phyloP scores from a whole-genome alignment of 2,888 invertebrate genomes.

The Pachydiplax longipennis region DNA sequence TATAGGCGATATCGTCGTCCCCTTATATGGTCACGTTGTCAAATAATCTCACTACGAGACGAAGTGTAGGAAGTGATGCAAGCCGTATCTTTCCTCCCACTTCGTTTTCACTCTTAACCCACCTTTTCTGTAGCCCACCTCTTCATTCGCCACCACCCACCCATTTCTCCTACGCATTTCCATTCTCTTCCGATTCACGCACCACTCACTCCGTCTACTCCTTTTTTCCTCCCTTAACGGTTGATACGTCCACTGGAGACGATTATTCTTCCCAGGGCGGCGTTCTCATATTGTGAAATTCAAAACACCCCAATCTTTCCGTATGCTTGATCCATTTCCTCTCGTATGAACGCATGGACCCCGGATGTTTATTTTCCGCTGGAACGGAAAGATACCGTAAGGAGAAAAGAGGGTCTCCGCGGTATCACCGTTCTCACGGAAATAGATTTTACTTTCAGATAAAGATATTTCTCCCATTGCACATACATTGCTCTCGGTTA shows the following conservation, averaged over 20 bases:
- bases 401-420: neutral
- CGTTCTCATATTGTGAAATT: neutral
- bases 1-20: too few relatives aligned
- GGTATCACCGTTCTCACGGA: neutral
- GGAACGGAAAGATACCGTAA: too few relatives aligned
- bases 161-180: neutral
- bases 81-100: neutral
- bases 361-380: too few relatives aligned
- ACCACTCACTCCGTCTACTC: neutral
- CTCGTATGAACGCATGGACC: too few relatives aligned
- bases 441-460: neutral
- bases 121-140: neutral
- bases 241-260: constrained; percentile 31
- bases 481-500: too few relatives aligned
- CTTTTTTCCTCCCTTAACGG: constrained; percentile 11
- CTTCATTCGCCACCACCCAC: neutral
- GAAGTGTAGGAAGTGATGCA: neutral
- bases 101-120: neutral
- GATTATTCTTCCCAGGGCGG: neutral
- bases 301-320: neutral
- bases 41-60: neutral
- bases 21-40: neutral
- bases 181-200: neutral
- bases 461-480: too few relatives aligned
- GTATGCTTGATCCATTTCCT: neutral